phyloP scores from a whole-genome alignment of 2,113 vertebrate species.

The Carassius carassius region DNA sequence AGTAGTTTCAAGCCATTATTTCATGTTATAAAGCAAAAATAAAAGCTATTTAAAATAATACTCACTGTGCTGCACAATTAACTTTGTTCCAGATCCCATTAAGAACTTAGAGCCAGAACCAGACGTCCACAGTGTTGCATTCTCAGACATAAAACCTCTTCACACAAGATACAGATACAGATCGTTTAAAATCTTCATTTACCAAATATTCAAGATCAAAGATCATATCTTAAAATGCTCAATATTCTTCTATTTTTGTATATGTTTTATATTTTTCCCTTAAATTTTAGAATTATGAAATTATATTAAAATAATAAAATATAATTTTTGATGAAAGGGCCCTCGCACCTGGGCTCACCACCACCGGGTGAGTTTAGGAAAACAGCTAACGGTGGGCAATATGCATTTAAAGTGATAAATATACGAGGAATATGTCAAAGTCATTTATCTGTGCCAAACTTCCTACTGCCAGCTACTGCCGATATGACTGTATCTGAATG shows the following conservation, averaged over 20 bases:
- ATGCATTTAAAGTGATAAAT: no score
- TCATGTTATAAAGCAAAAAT: no score
- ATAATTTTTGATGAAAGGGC: no score
- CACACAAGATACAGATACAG: neutral
- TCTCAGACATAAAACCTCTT: slow-evolving; percentile 35
- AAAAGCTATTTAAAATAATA: slow-evolving; percentile 9
- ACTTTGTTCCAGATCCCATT: slow-evolving; percentile 48
- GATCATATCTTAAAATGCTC: neutral
- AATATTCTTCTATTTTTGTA: neutral
- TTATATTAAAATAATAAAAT: no score
- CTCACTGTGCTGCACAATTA: slow-evolving; percentile 49
- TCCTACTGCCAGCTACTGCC: no score
- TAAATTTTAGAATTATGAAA: neutral
- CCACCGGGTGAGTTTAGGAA: no score
- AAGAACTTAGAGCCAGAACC: slow-evolving; percentile 19
- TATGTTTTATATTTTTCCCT: neutral
- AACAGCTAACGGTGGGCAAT: no score
- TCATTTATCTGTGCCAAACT: no score
- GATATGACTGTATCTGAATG: no score
- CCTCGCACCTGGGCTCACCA: no score
- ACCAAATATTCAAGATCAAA: neutral
- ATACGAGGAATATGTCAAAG: no score
- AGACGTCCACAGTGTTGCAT: slow-evolving; percentile 41
- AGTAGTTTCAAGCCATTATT: neutral
- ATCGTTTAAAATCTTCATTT: neutral